A percentile compares a stretch with the other conserved stretches of the same genome.
Conservation (phyloP, 1,140 invertebrate species). For the Heliconius hermathena region DNA sequence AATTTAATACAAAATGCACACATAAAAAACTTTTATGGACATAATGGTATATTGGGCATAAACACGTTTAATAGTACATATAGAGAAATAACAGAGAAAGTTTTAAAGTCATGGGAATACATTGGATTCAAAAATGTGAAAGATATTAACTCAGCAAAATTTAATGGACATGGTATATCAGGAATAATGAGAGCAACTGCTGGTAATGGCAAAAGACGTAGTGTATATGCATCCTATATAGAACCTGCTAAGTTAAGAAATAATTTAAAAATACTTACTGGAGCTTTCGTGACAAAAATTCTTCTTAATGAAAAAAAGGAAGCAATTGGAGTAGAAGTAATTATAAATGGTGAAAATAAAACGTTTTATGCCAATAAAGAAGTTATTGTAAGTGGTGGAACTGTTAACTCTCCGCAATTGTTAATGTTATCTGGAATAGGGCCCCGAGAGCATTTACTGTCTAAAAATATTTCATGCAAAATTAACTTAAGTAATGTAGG, state of each 20-base stretch:
- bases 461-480: constrained; percentile 76
- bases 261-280: constrained; percentile 87
- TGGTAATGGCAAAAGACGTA: constrained; percentile 83
- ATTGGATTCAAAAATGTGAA: constrained; percentile 51
- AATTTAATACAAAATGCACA: constrained; percentile 36
- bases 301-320: constrained; percentile 53
- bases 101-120: constrained; percentile 68
- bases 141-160: constrained; percentile 52
- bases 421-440: constrained; percentile 47
- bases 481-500: constrained; percentile 86
- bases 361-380: constrained; percentile 71
- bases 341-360: constrained; percentile 47
- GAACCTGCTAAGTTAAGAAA: constrained; percentile 75
- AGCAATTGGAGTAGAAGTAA: constrained; percentile 63
- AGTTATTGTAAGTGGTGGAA: constrained; percentile 56
- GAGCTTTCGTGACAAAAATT: constrained; percentile 79
- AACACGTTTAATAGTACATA: constrained; percentile 54
- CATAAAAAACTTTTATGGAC: constrained; percentile 49
- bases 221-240: constrained; percentile 84
- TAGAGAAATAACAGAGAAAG: constrained; percentile 41
- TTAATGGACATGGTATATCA: constrained; percentile 43
- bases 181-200: constrained; percentile 62
- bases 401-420: constrained; percentile 80
- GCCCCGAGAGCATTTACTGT: constrained; percentile 60
- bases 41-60: constrained; percentile 48